Evolutionary conservation across 2,797 vertebrate genomes (phyloP), one percentile per base, ranked within the genome.

Genomic region (Anomalospiza imberbis): DNA sequence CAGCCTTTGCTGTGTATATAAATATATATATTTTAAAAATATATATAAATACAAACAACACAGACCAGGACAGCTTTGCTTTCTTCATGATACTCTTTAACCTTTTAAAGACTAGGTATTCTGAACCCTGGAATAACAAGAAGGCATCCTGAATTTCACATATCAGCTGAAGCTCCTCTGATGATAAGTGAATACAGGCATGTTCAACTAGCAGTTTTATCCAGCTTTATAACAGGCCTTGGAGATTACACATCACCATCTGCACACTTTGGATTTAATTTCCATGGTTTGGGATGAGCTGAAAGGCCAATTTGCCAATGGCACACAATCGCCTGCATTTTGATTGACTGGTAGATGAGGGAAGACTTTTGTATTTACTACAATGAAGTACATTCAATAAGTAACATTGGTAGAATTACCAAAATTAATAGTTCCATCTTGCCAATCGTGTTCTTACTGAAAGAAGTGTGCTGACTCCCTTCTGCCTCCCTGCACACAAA

Each of bases 181-280:
- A 75, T 62, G 32, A 44, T 53, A 80, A 68, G 54, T n/a, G 55
- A 80, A 90, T 25, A 65, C 7, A 48, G 15, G 29, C 25, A 74
- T 32, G 13, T 75, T 84, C 80, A 88, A 38, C 34, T 75, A 84
- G 47, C 47, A 83, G 63, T 42, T 94, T 79, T 85, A 87, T 66
- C 44, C 58, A 53, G 48, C 54, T 76, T 91, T 84, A 3, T 61
- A 81, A 75, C 44, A 78, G 31, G 47, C 62, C 62, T 68, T 45
- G 21, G 65, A 93, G 48, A 93, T 57, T 65, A 85, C 36, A 15
- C 45, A 88, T 74, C 62, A 78, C 57, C 66, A 86, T 68, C 76
- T 84, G 77, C n/a, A 88, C 44, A 54, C 7, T 91, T 91, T 55
- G 68, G 68, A 79, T 95, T 93, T 80, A n/a, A 74, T 58, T 91